Conservation (phyloP, 2,888 invertebrate genomes). For the Lordiphosa fenestrarum region DNA sequence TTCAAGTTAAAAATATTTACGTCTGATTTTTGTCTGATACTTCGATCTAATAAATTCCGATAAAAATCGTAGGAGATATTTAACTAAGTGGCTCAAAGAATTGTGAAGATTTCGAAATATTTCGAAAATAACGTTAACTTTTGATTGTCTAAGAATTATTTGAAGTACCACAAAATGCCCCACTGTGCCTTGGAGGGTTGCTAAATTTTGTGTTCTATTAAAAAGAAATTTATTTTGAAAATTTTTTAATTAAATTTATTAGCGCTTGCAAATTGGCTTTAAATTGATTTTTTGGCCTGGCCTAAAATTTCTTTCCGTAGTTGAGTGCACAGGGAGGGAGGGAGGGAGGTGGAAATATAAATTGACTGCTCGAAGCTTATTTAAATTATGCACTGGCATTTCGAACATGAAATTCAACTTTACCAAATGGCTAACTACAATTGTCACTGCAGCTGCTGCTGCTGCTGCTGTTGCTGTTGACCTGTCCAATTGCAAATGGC, state of each 20-base stretch:
- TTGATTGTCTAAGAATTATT: no score
- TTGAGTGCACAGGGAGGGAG: conserved; percentile 1
- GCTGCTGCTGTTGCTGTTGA: conserved; percentile 8
- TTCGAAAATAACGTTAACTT: no score
- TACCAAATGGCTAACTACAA: conserved; percentile 30
- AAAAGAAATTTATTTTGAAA: conserved; percentile 54
- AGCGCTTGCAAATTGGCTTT: conserved; percentile 59
- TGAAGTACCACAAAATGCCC: background rate
- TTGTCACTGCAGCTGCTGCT: conserved; percentile 29
- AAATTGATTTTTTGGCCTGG: conserved; percentile 60
- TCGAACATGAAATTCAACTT: conserved; percentile 52
- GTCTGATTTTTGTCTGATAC: no score
- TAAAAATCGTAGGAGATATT: no score
- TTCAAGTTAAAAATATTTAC: no score
- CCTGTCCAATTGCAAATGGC: conserved; percentile 47
- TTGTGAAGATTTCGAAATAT: no score
- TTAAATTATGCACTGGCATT: conserved; percentile 56
- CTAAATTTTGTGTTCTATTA: conserved; percentile 44
- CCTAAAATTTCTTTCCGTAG: background rate
- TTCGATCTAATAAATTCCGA: no score
- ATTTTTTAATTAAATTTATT: conserved; percentile 70
- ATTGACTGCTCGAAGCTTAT: conserved; percentile 33
- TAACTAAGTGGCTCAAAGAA: no score
- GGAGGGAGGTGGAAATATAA: conserved; percentile 19
- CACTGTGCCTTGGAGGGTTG: conserved; percentile 18